Evolutionary conservation across 1,140 invertebrate species (phyloP).

Genomic region (Diorhabda carinulata): DNA sequence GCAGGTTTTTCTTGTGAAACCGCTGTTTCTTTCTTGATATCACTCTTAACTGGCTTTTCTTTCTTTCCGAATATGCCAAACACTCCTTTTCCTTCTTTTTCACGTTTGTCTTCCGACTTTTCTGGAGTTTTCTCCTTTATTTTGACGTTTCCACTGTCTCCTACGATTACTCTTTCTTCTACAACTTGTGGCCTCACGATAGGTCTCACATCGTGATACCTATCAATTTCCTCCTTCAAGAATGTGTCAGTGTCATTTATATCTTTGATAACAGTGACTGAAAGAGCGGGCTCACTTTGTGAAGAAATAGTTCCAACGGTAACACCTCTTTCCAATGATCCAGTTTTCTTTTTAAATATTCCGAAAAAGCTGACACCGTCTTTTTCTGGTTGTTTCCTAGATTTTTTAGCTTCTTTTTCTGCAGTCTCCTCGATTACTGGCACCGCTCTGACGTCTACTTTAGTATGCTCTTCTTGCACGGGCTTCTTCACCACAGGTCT

Average conservation of each 20-base stretch:
- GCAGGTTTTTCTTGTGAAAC: background rate
- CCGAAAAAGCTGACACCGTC: conserved; percentile 14
- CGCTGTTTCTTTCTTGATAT: conserved; percentile 2
- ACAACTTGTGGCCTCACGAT: background rate
- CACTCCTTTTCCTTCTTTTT: conserved; percentile 15
- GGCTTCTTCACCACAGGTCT: background rate
- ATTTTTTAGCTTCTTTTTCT: conserved; percentile 8
- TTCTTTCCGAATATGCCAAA: conserved; percentile 25
- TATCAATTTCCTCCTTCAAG: conserved; percentile 28
- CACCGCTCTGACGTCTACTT: background rate
- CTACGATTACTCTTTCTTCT: background rate
- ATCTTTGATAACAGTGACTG: conserved; percentile 10
- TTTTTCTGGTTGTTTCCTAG: background rate
- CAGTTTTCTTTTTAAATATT: background rate
- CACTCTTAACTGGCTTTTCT: conserved; percentile 2
- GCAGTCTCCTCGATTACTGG: background rate
- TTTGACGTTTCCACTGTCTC: background rate
- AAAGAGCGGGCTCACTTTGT: conserved; percentile 10
- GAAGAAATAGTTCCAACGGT: background rate
- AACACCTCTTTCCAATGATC: conserved; percentile 12
- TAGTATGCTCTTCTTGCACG: background rate
- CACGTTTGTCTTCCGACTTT: conserved; percentile 7
- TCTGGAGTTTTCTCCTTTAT: background rate
- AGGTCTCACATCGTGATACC: conserved; percentile 27
- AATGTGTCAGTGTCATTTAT: conserved; percentile 21